Base-by-base conservation (phyloP, 2,888 invertebrate species). In the Eupithecia centaureata region DNA sequence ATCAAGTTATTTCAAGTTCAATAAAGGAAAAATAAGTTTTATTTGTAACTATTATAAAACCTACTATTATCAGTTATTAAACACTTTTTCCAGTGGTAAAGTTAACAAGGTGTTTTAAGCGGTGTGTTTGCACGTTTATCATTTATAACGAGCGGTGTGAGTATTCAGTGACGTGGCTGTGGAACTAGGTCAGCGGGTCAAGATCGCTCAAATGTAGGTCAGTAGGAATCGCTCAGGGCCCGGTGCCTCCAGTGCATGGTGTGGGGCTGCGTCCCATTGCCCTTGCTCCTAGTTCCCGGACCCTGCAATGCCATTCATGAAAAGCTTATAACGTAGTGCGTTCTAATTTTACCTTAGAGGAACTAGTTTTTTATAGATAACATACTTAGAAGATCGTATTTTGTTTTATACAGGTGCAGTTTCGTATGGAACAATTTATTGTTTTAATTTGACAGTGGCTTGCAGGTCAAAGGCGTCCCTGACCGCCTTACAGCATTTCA, bases 181-280 rank as follows among this genome's bases (percentile, higher is more conserved):
- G 64, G 64, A 77, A 71, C 72, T 75, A 74, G 79, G 76, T 62
- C 73, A 73, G 67, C 76, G 77, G 89, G 90, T 90, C 91, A 91
- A 86, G 90, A 87, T 87, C 90, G 68, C 73, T 68, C 67, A 77
- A 73, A 90, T 86, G 84, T 90, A 77, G 91, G 90, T 88, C 89
- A 85, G 80, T 78, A 77, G 82, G 86, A 83, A 82, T 84, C 80
- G 82, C 82, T 81, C 79, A 79, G 72, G 79, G 82, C 75, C 79
- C 82, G 77, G 75, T 74, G 63, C 82, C 76, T 79, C 82, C 77
- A 75, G 62, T 51, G 73, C 69, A 71, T 63, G 75, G 74, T 68
- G 70, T 58, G 77, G 67, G 75, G 71, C 68, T 72, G 42, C 73
- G 73, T 79, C 82, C 79, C 84, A 82, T 83, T 84, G 84, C 71